A percentile compares a stretch with the other conserved stretches of the same genome.
Conservation (phyloP, 37 sponge, comb jelly and placozoan species). For the Ephydatia muelleri region DNA sequence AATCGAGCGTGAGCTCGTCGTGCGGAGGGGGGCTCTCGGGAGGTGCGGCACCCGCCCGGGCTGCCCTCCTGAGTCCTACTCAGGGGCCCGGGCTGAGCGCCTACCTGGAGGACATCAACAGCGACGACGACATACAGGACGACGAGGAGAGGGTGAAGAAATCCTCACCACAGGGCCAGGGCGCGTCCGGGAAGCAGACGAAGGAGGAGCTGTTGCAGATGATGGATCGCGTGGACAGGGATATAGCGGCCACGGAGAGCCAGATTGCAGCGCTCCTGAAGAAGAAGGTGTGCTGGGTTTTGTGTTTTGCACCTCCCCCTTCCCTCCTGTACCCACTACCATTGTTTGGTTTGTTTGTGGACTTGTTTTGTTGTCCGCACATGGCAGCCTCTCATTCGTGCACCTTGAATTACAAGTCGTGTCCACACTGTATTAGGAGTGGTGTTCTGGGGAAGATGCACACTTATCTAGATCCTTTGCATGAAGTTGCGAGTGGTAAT, state of each 20-base stretch:
- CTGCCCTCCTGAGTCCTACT: not conserved
- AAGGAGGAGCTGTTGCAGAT: constrained; percentile 74
- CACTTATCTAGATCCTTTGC: no score
- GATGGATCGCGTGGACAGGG: constrained; percentile 78
- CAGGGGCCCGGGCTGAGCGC: constrained; percentile 50
- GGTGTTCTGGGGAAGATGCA: no score
- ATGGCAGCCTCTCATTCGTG: no score
- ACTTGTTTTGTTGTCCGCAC: no score
- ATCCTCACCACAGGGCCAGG: not conserved
- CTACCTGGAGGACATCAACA: constrained; percentile 78
- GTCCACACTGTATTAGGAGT: no score
- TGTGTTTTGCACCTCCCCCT: no score
- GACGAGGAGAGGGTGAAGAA: constrained; percentile 21
- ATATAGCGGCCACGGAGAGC: constrained; percentile 52
- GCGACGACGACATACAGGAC: constrained; percentile 69
- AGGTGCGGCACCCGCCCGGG: not conserved
- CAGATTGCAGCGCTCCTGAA: constrained; percentile 55
- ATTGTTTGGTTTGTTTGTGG: not conserved
- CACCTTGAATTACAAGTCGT: no score
- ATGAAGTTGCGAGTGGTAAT: no score
- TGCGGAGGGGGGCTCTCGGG: not conserved
- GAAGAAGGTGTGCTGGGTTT: constrained; percentile 42
- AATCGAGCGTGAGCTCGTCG: constrained; percentile 3
- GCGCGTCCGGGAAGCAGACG: constrained; percentile 16
- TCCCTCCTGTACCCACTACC: no score